Percentiles rank a stretch among this genome's conserved stretches.
Conservation (phyloP, 1,140 invertebrate species). For the Drosophila insularis region DNA sequence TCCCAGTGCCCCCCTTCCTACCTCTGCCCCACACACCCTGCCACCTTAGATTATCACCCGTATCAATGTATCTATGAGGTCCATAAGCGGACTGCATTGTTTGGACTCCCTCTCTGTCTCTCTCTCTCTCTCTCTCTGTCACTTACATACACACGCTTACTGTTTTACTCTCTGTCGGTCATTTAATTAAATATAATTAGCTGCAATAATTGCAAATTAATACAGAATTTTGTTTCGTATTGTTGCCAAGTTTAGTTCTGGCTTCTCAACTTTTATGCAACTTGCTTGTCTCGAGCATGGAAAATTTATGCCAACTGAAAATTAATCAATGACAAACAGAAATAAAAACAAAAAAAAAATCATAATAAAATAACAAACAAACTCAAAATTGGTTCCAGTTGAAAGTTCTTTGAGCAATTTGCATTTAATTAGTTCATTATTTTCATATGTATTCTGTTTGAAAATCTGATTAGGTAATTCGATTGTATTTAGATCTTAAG, state of each 20-base stretch:
- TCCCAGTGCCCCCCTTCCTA: constrained; percentile 44
- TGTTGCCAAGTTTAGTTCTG: constrained; percentile 38
- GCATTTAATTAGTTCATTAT: constrained; percentile 47
- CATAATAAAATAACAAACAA: constrained; percentile 15
- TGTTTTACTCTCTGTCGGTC: constrained; percentile 45
- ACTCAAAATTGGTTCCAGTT: constrained; percentile 14
- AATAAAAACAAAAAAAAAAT: background rate
- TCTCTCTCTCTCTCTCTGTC: background rate
- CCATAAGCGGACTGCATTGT: constrained; percentile 51
- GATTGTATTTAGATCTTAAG: constrained; percentile 5
- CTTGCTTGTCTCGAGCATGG: constrained; percentile 16
- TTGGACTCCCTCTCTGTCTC: constrained; percentile 27
- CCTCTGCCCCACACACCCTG: background rate
- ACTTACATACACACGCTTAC: no score
- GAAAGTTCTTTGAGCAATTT: constrained; percentile 19
- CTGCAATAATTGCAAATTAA: constrained; percentile 80
- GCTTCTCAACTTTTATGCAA: background rate
- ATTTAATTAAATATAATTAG: constrained; percentile 81
- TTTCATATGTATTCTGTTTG: constrained; percentile 13
- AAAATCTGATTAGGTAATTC: constrained; percentile 14
- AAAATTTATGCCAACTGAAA: constrained; percentile 7
- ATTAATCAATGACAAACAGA: constrained; percentile 12
- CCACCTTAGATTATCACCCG: background rate
- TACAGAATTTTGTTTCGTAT: constrained; percentile 70
- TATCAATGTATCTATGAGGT: constrained; percentile 47